A percentile compares a stretch with the other conserved stretches of the same genome.
Evolutionary conservation across 2,113 vertebrate species (phyloP).

Genomic region (Verasper variegatus): DNA sequence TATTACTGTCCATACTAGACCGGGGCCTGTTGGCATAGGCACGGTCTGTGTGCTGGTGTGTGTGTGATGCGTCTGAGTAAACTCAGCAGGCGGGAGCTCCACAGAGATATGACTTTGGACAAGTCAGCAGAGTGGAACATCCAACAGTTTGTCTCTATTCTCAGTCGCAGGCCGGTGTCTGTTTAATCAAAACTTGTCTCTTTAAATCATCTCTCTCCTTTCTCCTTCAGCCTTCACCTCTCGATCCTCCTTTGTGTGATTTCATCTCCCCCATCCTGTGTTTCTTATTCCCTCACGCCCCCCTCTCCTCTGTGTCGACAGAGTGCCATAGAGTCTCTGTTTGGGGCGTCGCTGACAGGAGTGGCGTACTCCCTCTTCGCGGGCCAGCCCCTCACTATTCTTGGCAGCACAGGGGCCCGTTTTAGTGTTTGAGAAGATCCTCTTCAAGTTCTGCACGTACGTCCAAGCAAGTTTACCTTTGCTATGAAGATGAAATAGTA

Average conservation of each 20-base stretch:
- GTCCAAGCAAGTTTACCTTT: constrained; percentile 50
- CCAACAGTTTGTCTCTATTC: constrained; percentile 41
- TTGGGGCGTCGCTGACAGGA: constrained; percentile 89
- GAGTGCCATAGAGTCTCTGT: constrained; percentile 84
- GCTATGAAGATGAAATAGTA: neutral
- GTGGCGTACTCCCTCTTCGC: constrained; percentile 95
- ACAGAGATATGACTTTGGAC: constrained; percentile 41
- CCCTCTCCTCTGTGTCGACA: constrained; percentile 62
- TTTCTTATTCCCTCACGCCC: constrained; percentile 43
- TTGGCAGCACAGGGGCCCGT: constrained; percentile 97
- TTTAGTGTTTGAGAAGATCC: constrained; percentile 97
- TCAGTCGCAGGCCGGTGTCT: constrained; percentile 18
- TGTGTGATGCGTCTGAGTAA: constrained; percentile 62
- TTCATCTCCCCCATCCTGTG: constrained; percentile 18
- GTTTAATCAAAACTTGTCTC: constrained; percentile 48
- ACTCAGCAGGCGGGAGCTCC: constrained; percentile 28
- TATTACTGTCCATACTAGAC: constrained; percentile 35
- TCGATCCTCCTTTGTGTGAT: constrained; percentile 16
- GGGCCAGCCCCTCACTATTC: constrained; percentile 95
- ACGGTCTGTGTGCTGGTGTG: constrained; percentile 53
- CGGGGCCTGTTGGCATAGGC: constrained; percentile 48
- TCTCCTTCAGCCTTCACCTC: constrained; percentile 53
- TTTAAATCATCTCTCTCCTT: neutral
- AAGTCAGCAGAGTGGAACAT: constrained; percentile 48
- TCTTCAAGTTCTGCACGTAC: constrained; percentile 96